Evolutionary conservation across 2,113 vertebrate species (phyloP).

Genomic region (Onychorhynchus coronatus): DNA sequence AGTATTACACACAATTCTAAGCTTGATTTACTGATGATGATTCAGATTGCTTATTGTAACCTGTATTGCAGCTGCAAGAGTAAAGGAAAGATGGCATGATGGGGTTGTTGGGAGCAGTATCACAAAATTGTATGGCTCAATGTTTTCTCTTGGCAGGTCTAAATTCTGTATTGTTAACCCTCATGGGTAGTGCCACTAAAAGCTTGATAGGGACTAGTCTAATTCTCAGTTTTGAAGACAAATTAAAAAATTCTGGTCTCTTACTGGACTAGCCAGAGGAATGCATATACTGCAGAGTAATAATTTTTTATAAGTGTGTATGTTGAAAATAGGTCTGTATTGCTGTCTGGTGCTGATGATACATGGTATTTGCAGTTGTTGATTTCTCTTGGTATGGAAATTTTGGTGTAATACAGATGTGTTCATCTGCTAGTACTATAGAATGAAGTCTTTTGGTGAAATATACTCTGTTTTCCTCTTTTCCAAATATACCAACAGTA

Average conservation of each 20-base stretch:
- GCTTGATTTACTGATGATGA: not conserved
- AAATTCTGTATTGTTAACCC: not conserved
- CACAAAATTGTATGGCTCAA: not conserved
- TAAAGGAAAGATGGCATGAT: not conserved
- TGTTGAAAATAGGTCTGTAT: not conserved
- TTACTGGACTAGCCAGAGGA: not conserved
- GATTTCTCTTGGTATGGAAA: not conserved
- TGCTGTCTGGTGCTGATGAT: not conserved
- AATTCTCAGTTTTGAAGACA: not conserved
- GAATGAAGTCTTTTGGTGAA: not conserved
- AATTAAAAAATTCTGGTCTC: not conserved
- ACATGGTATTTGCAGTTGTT: not conserved
- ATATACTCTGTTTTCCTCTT: not conserved
- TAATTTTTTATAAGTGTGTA: not conserved
- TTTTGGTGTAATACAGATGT: not conserved
- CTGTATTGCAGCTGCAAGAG: not conserved
- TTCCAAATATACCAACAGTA: not conserved
- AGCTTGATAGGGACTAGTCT: not conserved
- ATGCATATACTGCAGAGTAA: not conserved
- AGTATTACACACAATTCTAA: not conserved
- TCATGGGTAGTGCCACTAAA: not conserved
- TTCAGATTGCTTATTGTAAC: not conserved
- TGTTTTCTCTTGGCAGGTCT: not conserved
- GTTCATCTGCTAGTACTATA: not conserved
- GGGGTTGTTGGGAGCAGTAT: not conserved